These are phyloP conservation scores for Manis crassicaudata DNA, from an alignment of 2,797 vertebrate species.

Conservation along the genomic window DNA sequence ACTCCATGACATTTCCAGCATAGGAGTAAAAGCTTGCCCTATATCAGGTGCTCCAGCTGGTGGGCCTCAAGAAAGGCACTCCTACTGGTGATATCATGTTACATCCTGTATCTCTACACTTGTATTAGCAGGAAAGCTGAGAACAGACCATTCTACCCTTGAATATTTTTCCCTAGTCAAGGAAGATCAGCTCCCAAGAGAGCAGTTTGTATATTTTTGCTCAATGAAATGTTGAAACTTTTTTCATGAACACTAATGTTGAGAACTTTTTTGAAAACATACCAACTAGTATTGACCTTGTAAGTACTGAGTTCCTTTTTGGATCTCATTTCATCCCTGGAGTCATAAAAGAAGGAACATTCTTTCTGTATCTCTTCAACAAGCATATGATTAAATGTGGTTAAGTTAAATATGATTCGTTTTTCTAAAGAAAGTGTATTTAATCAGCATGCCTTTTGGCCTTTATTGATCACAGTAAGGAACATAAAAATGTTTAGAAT, in stretches of 20 bases:
- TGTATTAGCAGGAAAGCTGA: slow-evolving; percentile 29
- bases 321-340: slow-evolving; percentile 41
- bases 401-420: slow-evolving; percentile 51
- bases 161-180: slow-evolving; percentile 44
- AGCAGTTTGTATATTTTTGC: slow-evolving; percentile 66
- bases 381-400: slow-evolving; percentile 29
- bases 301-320: slow-evolving; percentile 61
- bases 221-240: slow-evolving; percentile 68
- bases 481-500: slow-evolving; percentile 48
- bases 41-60: neutral
- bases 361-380: slow-evolving; percentile 60
- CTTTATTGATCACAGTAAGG: slow-evolving; percentile 17
- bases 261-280: slow-evolving; percentile 66
- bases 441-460: neutral
- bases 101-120: slow-evolving; percentile 24
- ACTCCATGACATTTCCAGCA: slow-evolving; percentile 15
- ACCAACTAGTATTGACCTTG: slow-evolving; percentile 68
- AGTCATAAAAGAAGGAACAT: slow-evolving; percentile 62
- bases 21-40: neutral
- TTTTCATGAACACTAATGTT: slow-evolving; percentile 36
- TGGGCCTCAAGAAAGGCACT: neutral
- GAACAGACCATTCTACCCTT: slow-evolving; percentile 39
- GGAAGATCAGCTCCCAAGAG: slow-evolving; percentile 54
- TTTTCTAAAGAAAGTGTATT: slow-evolving; percentile 59
- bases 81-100: neutral